Percentiles rank a stretch among this genome's conserved stretches.
phyloP scores from a whole-genome alignment of 2,888 invertebrate genomes.

The Andrena praecox region DNA sequence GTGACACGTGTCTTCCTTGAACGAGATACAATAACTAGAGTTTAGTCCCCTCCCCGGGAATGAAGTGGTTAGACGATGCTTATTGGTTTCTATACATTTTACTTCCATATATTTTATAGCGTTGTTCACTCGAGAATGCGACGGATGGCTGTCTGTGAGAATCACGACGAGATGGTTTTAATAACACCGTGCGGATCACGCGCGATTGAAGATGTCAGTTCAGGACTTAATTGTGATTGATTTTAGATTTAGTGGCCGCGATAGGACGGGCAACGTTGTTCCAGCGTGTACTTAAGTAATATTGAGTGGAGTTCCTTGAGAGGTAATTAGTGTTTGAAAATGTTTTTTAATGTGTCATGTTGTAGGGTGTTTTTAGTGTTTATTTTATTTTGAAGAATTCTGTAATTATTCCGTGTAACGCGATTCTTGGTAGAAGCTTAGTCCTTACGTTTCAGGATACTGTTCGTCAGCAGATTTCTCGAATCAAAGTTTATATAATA shows the following conservation, averaged over 20 bases:
- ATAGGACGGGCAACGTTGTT: neutral
- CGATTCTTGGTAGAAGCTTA: too few relatives aligned
- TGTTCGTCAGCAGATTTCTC: neutral
- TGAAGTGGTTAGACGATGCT: constrained; percentile 53
- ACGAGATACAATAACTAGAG: constrained; percentile 72
- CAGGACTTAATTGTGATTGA: neutral
- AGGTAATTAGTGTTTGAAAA: neutral
- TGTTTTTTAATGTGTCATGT: neutral
- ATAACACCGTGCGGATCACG: constrained; percentile 12
- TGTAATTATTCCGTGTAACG: neutral
- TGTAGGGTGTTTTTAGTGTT: neutral
- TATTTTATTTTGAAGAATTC: neutral
- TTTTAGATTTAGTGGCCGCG: neutral
- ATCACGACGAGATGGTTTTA: constrained; percentile 40
- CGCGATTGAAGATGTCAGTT: constrained; percentile 42
- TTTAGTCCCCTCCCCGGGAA: constrained; percentile 54
- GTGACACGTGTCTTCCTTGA: constrained; percentile 71
- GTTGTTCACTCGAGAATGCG: constrained; percentile 48
- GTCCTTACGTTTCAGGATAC: too few relatives aligned
- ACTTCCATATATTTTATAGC: constrained; percentile 55
- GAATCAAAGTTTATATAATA: constrained; percentile 7
- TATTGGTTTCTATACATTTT: constrained; percentile 56
- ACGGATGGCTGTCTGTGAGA: constrained; percentile 41
- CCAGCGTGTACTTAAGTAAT: neutral
- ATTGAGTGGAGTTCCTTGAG: neutral